Evolutionary conservation across 2,888 invertebrate species (phyloP), one percentile per base, ranked within the genome.

Genomic region (Clitarchus hookeri): DNA sequence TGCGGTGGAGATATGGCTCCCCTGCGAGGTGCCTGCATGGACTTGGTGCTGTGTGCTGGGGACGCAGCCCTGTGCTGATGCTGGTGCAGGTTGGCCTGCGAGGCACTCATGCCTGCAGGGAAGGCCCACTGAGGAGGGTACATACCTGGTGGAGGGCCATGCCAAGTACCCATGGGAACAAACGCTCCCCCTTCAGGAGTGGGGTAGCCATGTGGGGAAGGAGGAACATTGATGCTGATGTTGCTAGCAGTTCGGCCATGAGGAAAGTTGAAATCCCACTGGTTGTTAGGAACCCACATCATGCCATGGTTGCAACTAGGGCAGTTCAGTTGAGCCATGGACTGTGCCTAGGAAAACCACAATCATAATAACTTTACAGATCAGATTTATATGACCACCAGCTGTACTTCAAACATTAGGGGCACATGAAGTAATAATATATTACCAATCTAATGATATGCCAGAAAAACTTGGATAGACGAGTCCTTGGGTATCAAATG

Each of bases 271-370:
- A 86, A 85, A 82, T 87, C 85, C 88, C 91, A 92, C 91, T 85
- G 87, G 65, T 86, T 85, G 27, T 80, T 88, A 84, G 83, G 89
- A 86, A 87, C 88, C 88, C 88, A 88, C 84, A 88, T 86, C 89
- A 87, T 88, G 87, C 91, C 92, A 84, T 89, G 89, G 77, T 89
- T 88, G 88, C 94, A 94, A 84, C 93, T 92, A 48, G 93, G 93
- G 88, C 94, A 94, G 89, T 94, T 94, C 12, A 96, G 90, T 85
- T 95, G 95, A 0, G 95, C 95, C 93, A 95, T 93, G 0, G 95
- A 95, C 89, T 95, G 95, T 0, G 95, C 94, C 95, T 95, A 89
- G n/a, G 91, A 90, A 80, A 87, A 84, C 8, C n/a, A 65, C 65
- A 65, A n/a, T 65, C 65, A 82, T 36, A 82, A 13, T 79, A 80